Percentiles rank a stretch among this genome's conserved stretches.
Conservation (phyloP, 2,113 vertebrate species). For the Tyrannus savana region DNA sequence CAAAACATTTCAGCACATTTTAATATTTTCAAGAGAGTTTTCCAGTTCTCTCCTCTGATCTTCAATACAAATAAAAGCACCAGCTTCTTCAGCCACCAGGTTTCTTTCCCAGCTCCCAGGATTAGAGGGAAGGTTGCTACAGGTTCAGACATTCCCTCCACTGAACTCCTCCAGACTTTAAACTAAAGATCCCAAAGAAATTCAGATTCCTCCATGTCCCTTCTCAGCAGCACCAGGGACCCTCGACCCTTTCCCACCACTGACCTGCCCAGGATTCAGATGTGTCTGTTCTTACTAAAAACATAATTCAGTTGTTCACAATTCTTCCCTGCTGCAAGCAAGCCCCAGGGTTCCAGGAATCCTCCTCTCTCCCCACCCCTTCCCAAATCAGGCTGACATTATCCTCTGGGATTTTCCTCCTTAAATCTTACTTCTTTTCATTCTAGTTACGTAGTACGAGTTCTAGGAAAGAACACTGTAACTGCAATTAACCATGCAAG, state of each 20-base stretch:
- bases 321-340: not conserved
- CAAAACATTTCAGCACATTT: not conserved
- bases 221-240: not conserved
- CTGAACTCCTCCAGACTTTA: not conserved
- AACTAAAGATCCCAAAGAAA: not conserved
- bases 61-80: not conserved
- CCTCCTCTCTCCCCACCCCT: not conserved
- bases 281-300: not conserved
- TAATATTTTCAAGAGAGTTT: not conserved
- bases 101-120: not conserved
- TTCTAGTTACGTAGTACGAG: not conserved
- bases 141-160: not conserved
- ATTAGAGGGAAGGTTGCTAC: not conserved
- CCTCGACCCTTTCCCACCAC: not conserved
- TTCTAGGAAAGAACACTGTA: not conserved
- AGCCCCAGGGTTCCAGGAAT: not conserved
- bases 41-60: not conserved
- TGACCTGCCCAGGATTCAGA: not conserved
- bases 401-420: not conserved
- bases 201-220: not conserved
- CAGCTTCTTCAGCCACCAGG: not conserved
- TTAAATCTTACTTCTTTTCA: not conserved
- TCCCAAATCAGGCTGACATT: not conserved
- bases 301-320: rapidly evolving
- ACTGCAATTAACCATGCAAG: not conserved